Conservation (phyloP, 2,797 vertebrate species). For the Halcyon badia region DNA sequence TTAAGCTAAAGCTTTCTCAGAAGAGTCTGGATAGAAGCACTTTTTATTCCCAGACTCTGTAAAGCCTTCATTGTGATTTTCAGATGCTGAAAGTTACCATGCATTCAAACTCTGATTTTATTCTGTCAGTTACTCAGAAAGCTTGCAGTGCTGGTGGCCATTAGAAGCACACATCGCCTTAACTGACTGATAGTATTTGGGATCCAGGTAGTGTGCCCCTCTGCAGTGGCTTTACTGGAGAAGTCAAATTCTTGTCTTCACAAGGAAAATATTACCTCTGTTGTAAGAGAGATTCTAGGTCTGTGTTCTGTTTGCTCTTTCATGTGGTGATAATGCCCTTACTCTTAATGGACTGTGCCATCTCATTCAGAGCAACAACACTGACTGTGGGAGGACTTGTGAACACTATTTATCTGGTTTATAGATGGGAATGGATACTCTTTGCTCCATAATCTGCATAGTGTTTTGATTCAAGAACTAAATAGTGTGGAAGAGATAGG, state of each 20-base stretch:
- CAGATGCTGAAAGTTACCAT: neutral
- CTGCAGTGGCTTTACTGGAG: neutral
- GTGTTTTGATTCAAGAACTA: neutral
- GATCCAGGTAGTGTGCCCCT: neutral
- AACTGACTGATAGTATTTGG: neutral
- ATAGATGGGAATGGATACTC: neutral
- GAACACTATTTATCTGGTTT: neutral
- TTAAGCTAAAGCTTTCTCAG: neutral
- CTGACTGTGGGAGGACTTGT: neutral
- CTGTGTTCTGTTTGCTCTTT: neutral
- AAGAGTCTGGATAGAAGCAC: neutral
- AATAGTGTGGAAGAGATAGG: neutral
- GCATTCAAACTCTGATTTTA: neutral
- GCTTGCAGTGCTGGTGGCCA: neutral
- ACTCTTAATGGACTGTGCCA: neutral
- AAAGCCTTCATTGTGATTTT: neutral
- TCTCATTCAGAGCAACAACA: neutral
- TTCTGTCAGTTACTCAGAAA: neutral
- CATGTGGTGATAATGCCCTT: neutral
- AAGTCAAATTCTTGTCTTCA: neutral
- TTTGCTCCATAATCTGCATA: neutral
- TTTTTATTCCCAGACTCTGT: neutral
- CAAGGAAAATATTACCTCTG: neutral
- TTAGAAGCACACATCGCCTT: neutral
- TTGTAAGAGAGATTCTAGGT: neutral